Evolutionary conservation across 1,140 invertebrate genomes (phyloP).

Genomic region (Venustaconcha ellipsiformis): DNA sequence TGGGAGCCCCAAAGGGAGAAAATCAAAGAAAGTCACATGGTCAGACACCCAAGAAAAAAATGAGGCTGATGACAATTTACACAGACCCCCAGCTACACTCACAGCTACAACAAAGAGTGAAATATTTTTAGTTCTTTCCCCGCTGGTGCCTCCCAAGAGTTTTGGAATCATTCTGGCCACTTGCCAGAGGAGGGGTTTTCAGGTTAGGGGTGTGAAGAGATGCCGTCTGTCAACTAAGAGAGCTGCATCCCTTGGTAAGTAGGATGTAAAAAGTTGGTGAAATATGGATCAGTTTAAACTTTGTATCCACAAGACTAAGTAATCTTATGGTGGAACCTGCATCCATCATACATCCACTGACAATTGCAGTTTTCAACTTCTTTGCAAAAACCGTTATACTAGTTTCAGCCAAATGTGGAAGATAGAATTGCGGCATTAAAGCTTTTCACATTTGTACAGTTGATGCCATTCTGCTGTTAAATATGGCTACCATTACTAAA

Average conservation of each 20-base stretch:
- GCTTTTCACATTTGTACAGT: too few species aligned
- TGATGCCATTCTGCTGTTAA: too few species aligned
- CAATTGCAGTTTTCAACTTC: too few species aligned
- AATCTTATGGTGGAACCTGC: too few species aligned
- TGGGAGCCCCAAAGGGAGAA: conserved; percentile 43
- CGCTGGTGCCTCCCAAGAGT: conserved; percentile 50
- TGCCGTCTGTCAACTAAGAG: conserved; percentile 48
- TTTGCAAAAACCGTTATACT: too few species aligned
- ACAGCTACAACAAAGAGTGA: conserved; percentile 57
- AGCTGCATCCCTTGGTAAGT: conserved; percentile 54
- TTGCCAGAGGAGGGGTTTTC: conserved; percentile 58
- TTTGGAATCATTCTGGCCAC: conserved; percentile 57
- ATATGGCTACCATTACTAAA: too few species aligned
- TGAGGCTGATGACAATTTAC: conserved; percentile 3
- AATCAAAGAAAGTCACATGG: conserved; percentile 40
- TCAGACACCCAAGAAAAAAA: conserved; percentile 19
- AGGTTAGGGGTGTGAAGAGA: conserved; percentile 54
- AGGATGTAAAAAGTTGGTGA: too few species aligned
- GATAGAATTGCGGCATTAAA: too few species aligned
- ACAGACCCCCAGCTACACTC: conserved; percentile 54
- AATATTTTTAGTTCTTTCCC: conserved; percentile 58
- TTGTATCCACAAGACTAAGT: too few species aligned
- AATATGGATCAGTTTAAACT: not conserved
- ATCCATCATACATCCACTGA: too few species aligned
- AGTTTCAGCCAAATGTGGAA: too few species aligned